phyloP scores from a whole-genome alignment of 1,140 invertebrate species.

The Zaprionus inermis region DNA sequence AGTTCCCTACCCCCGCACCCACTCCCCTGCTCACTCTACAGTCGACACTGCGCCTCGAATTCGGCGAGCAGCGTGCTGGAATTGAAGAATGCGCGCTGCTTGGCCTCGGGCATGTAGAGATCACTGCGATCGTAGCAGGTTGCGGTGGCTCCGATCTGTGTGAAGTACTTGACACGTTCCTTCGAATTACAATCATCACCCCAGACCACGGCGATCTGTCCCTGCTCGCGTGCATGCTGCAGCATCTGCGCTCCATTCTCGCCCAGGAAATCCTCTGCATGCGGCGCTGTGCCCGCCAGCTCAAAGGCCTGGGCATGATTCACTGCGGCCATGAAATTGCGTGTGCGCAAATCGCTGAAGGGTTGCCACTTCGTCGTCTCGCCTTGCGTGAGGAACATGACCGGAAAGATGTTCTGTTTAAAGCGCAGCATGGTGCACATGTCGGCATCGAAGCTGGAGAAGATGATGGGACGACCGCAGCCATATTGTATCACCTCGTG shows the following conservation, averaged over 20 bases:
- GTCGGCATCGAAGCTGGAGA: conserved; percentile 98
- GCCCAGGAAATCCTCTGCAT: conserved; percentile 94
- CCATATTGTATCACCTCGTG: conserved; percentile 91
- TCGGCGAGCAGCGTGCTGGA: conserved; percentile 66
- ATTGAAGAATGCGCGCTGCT: conserved; percentile 75
- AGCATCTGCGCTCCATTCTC: conserved; percentile 89
- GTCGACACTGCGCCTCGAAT: conserved; percentile 72
- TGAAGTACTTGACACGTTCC: conserved; percentile 92
- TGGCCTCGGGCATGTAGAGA: conserved; percentile 69
- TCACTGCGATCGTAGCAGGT: conserved; percentile 97
- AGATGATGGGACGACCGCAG: conserved; percentile 91
- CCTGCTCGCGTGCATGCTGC: conserved; percentile 89
- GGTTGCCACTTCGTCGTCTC: conserved; percentile 90
- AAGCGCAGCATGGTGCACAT: conserved; percentile 95
- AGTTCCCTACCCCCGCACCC: background rate
- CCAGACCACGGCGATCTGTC: conserved; percentile 96
- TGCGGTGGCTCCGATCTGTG: conserved; percentile 93
- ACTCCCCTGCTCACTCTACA: conserved; percentile 24
- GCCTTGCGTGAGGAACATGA: conserved; percentile 96
- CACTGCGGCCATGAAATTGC: conserved; percentile 91
- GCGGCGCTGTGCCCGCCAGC: conserved; percentile 94
- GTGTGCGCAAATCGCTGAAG: conserved; percentile 93
- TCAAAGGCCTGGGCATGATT: conserved; percentile 92
- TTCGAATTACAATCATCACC: conserved; percentile 96
- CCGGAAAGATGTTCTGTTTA: conserved; percentile 98